These are phyloP conservation scores for Drosophila novamexicana DNA, from an alignment of 1,140 invertebrate genomes.

Conservation along the genomic window DNA sequence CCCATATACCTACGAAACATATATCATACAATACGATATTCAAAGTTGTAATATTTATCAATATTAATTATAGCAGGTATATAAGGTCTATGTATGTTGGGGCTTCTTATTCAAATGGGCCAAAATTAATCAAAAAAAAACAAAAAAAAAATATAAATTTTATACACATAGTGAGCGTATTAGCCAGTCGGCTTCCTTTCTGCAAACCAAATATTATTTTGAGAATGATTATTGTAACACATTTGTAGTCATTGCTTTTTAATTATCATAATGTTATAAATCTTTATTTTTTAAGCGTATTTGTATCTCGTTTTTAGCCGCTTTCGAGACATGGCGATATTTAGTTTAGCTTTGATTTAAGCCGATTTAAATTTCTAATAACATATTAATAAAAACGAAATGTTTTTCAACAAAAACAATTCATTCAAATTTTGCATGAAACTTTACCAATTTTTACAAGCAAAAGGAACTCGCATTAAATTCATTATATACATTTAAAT, in stretches of 20 bases:
- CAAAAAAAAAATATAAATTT: not conserved
- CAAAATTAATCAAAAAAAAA: constrained; percentile 14
- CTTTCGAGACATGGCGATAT: constrained; percentile 34
- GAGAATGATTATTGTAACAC: constrained; percentile 32
- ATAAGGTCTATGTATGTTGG: constrained; percentile 10
- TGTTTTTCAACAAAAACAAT: constrained; percentile 7
- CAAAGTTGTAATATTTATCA: constrained; percentile 11
- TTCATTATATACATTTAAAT: no score
- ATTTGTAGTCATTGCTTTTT: constrained; percentile 78
- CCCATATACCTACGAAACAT: constrained; percentile 43
- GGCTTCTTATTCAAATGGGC: constrained; percentile 14
- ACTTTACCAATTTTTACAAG: no score
- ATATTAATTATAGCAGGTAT: constrained; percentile 3
- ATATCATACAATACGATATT: constrained; percentile 39
- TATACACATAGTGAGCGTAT: constrained; percentile 33
- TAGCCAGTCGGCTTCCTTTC: constrained; percentile 61
- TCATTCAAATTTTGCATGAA: no score
- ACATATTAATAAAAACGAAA: constrained; percentile 36
- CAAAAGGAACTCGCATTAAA: no score
- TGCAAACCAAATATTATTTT: constrained; percentile 74
- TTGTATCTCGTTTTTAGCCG: constrained; percentile 9
- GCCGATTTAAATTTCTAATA: constrained; percentile 60
- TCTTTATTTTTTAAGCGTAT: constrained; percentile 41
- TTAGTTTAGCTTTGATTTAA: constrained; percentile 56
- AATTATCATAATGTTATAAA: constrained; percentile 51